Evolutionary conservation across 2,888 invertebrate species (phyloP).

Genomic region (Drosophila seclusa): DNA sequence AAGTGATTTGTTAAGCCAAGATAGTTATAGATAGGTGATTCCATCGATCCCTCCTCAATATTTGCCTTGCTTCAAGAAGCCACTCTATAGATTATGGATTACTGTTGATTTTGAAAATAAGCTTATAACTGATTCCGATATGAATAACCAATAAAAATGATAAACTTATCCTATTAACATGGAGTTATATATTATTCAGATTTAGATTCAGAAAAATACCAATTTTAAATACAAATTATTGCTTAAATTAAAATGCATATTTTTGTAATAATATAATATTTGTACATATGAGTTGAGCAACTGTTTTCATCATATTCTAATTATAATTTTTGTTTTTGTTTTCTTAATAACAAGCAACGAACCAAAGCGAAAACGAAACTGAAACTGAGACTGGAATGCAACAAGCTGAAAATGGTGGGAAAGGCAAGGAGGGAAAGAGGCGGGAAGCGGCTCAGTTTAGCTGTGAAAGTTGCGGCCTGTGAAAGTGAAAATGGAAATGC

Average conservation of each 20-base stretch:
- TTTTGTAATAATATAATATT: not conserved
- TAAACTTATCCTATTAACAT: not conserved
- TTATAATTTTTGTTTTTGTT: not conserved
- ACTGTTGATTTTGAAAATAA: not conserved
- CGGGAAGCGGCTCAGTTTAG: conserved; percentile 14
- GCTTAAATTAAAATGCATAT: not conserved
- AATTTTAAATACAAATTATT: not conserved
- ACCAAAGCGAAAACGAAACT: conserved; percentile 46
- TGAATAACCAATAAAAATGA: not conserved
- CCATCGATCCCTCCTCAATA: not conserved
- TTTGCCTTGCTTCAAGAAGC: not conserved
- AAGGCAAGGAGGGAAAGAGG: conserved; percentile 18
- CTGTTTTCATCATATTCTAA: not conserved
- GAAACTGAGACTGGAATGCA: conserved; percentile 60
- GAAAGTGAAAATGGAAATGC: conserved; percentile 71
- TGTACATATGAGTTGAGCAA: not conserved
- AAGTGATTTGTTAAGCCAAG: not conserved
- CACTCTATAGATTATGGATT: not conserved
- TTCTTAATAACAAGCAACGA: not conserved
- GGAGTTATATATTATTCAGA: not conserved
- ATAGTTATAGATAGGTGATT: not conserved
- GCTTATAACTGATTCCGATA: not conserved
- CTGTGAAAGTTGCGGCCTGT: conserved; percentile 58
- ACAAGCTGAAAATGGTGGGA: conserved; percentile 32
- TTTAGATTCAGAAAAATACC: not conserved